Percentiles rank a stretch among this genome's conserved stretches.
These are phyloP conservation scores for Anguilla japonica DNA, from an alignment of 2,113 vertebrate species.

Conservation along the genomic window DNA sequence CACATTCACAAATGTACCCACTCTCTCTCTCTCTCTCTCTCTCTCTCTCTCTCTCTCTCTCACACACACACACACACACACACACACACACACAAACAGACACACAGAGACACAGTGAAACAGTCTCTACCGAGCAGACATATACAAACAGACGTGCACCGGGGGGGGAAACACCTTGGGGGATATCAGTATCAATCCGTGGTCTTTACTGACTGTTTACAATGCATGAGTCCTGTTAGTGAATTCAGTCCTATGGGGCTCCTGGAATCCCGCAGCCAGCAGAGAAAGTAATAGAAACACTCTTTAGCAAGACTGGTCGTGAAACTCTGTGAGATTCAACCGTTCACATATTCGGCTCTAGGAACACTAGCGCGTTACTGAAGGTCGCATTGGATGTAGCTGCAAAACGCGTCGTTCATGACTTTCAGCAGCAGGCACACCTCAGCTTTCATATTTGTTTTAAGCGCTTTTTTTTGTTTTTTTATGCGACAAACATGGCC, in stretches of 20 bases:
- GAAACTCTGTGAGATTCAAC: neutral
- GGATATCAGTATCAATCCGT: constrained; percentile 60
- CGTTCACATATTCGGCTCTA: neutral
- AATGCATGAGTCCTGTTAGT: constrained; percentile 51
- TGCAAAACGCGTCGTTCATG: neutral
- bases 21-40: too few relatives aligned
- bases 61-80: constrained; percentile 14
- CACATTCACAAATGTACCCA: too few relatives aligned
- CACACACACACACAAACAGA: neutral
- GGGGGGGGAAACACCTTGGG: constrained; percentile 53
- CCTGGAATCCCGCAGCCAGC: constrained; percentile 1
- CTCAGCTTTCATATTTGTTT: neutral
- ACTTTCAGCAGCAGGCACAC: neutral
- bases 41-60: constrained; percentile 23
- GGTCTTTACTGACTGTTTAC: constrained; percentile 57
- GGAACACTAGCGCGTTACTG: neutral
- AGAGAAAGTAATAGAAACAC: neutral
- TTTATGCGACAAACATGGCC: too few relatives aligned
- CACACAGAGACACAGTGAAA: constrained; percentile 38
- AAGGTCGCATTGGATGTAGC: neutral
- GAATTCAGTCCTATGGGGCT: constrained; percentile 43
- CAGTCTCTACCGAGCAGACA: constrained; percentile 52
- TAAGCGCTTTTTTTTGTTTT: too few relatives aligned
- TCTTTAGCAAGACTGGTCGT: neutral
- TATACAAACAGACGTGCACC: constrained; percentile 53